Percentiles rank a stretch among this genome's conserved stretches.
Evolutionary conservation across 1,140 invertebrate species (phyloP).

Genomic region (Drosophila arawakana): DNA sequence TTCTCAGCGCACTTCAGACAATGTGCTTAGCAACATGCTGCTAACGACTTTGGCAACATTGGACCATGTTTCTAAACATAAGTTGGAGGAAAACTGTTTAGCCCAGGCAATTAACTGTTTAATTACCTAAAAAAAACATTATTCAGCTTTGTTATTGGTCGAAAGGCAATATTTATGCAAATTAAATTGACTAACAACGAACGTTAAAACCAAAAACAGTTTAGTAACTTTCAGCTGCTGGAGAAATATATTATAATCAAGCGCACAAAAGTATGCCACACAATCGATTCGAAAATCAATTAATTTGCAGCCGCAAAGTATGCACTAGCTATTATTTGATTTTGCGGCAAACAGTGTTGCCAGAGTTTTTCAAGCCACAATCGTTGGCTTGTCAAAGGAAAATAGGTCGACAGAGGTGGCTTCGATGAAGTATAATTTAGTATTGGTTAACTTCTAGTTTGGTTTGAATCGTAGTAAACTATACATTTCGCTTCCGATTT

Average conservation of each 20-base stretch:
- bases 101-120: neutral
- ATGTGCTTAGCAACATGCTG: conserved; percentile 59
- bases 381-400: too few species aligned
- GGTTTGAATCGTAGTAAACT: conserved; percentile 1
- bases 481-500: neutral
- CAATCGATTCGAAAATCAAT: neutral
- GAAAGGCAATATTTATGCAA: too few species aligned
- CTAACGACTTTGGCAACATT: conserved; percentile 41
- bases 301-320: conserved; percentile 17
- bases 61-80: neutral
- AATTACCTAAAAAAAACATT: neutral
- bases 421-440: too few species aligned
- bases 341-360: too few species aligned
- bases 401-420: too few species aligned
- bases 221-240: neutral
- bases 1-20: conserved; percentile 52
- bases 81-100: neutral
- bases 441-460: neutral
- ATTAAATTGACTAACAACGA: too few species aligned
- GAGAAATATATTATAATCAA: neutral
- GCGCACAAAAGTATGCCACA: conserved; percentile 36
- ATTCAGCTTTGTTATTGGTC: neutral
- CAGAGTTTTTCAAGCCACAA: too few species aligned
- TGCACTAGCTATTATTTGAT: conserved; percentile 4
- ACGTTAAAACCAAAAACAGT: neutral